These are phyloP conservation scores for Acrocyrtus sp. DNA, from an alignment of 2,888 invertebrate genomes.

Conservation along the genomic window DNA sequence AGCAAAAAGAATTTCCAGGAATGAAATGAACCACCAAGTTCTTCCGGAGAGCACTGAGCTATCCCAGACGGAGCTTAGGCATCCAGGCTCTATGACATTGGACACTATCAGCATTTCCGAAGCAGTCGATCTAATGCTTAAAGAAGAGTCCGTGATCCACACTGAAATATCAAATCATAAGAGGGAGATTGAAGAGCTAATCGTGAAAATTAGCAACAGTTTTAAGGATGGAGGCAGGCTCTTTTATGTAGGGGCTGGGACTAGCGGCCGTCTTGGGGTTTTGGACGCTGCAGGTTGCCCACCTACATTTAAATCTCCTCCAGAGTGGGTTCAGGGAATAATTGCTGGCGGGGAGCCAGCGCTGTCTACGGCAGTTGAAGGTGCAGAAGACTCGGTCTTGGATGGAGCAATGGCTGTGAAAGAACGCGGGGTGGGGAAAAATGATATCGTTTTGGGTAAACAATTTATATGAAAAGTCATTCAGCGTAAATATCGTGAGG, in stretches of 20 bases:
- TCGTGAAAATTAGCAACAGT: conserved; percentile 48
- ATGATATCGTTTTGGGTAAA: conserved; percentile 61
- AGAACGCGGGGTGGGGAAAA: conserved; percentile 37
- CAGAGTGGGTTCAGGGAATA: conserved; percentile 60
- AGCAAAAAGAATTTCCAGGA: conserved; percentile 9
- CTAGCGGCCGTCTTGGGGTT: conserved; percentile 63
- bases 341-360: conserved; percentile 59
- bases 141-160: conserved; percentile 55
- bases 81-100: conserved; percentile 53
- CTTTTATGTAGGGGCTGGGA: conserved; percentile 63
- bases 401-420: conserved; percentile 54
- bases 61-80: conserved; percentile 57
- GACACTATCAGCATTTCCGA: conserved; percentile 53
- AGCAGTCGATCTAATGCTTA: conserved; percentile 59
- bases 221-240: conserved; percentile 60
- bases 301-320: conserved; percentile 56
- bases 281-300: conserved; percentile 63
- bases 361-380: conserved; percentile 56
- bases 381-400: conserved; percentile 59
- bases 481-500: no score
- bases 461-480: background rate
- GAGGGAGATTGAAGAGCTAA: conserved; percentile 42
- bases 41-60: conserved; percentile 48
- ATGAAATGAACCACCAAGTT: conserved; percentile 29
- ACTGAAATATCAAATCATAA: conserved; percentile 50